Evolutionary conservation across 1,140 invertebrate genomes (phyloP).

Genomic region (Phymorhynchus buccinoides): DNA sequence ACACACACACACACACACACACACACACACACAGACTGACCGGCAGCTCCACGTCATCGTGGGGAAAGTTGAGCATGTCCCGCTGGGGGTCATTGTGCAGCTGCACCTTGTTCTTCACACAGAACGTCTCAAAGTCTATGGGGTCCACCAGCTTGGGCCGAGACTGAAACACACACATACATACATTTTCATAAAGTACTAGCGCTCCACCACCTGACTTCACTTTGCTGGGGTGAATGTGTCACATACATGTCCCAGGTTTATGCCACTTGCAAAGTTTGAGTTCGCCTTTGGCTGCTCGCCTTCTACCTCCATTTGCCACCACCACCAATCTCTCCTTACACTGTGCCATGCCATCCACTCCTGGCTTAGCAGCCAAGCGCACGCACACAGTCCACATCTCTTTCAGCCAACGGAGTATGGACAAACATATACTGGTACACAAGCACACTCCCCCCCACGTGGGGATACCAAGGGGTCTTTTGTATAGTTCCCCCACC

Average conservation of each 20-base stretch:
- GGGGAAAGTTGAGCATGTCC: conserved; percentile 89
- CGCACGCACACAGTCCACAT: no score
- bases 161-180: conserved; percentile 77
- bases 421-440: no score
- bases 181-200: neutral
- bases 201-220: neutral
- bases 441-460: no score
- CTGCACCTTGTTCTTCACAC: conserved; percentile 90
- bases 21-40: conserved; percentile 53
- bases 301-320: no score
- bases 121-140: conserved; percentile 91
- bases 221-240: neutral
- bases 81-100: conserved; percentile 93
- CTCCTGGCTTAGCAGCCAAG: no score
- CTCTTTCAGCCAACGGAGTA: no score
- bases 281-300: neutral
- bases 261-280: neutral
- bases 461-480: no score
- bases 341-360: no score
- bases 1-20: neutral
- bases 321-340: neutral
- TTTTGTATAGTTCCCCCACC: no score
- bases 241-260: neutral
- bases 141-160: conserved; percentile 86
- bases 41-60: conserved; percentile 83